Percentiles rank a stretch among this genome's conserved stretches.
Evolutionary conservation across 2,113 vertebrate genomes (phyloP).

Genomic region (Prinia subflava): DNA sequence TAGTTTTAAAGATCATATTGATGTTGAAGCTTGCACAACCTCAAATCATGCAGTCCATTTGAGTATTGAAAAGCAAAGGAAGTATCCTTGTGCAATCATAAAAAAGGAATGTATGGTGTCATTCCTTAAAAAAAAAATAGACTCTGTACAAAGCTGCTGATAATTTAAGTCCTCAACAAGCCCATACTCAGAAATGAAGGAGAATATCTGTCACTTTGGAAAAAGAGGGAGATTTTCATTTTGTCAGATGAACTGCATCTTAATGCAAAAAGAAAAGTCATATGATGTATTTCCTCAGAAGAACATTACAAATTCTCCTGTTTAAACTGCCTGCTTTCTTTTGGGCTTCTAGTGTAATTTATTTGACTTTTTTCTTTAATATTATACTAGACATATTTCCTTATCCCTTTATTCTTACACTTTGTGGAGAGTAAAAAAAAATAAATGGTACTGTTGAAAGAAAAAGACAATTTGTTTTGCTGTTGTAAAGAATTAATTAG

Average conservation of each 20-base stretch:
- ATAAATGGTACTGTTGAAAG: not conserved
- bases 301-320: not conserved
- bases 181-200: not conserved
- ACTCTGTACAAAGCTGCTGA: not conserved
- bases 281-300: not conserved
- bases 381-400: not conserved
- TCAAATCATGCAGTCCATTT: not conserved
- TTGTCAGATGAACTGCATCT: not conserved
- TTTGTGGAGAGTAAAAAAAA: not conserved
- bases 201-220: not conserved
- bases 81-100: not conserved
- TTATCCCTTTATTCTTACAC: not conserved
- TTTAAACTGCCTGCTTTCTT: not conserved
- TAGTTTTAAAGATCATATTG: not conserved
- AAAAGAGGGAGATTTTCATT: not conserved
- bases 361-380: not conserved
- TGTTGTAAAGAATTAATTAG: not conserved
- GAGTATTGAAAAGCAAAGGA: not conserved
- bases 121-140: not conserved
- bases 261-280: not conserved
- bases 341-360: not conserved
- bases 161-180: not conserved
- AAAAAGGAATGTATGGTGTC: not conserved
- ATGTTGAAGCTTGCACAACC: not conserved
- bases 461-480: not conserved